Conservation (phyloP, 2,888 invertebrate species). For the Acrocyrtus sp. region DNA sequence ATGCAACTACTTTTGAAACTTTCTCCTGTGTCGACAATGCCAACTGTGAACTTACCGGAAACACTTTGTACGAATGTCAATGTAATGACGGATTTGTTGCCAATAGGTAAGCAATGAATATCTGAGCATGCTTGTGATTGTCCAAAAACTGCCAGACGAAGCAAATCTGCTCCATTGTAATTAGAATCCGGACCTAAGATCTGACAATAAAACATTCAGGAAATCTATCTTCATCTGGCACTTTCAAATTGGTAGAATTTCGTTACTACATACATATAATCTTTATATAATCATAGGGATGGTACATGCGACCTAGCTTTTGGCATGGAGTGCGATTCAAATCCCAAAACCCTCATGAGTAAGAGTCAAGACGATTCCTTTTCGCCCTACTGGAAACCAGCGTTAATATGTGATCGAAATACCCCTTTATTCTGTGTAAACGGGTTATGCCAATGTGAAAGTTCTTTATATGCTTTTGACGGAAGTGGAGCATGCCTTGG, state of each 20-base stretch:
- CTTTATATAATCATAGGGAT: no score
- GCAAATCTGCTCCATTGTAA: no score
- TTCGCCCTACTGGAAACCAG: conserved; percentile 26
- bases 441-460: conserved; percentile 30
- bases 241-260: no score
- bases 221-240: no score
- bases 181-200: no score
- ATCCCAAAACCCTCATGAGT: neutral
- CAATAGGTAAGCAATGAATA: no score
- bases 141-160: no score
- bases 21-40: conserved; percentile 25
- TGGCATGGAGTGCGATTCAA: neutral
- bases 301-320: conserved; percentile 30
- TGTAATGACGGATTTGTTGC: conserved; percentile 21
- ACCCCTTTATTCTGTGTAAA: conserved; percentile 21
- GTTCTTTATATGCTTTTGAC: conserved; percentile 21
- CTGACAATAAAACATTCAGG: no score
- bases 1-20: neutral
- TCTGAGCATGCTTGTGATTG: no score
- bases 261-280: no score
- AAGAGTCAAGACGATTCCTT: neutral
- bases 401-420: conserved; percentile 3
- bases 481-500: neutral
- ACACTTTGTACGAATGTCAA: conserved; percentile 14
- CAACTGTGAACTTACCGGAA: neutral